phyloP scores from a whole-genome alignment of 2,113 vertebrate species.

The Tyto alba region DNA sequence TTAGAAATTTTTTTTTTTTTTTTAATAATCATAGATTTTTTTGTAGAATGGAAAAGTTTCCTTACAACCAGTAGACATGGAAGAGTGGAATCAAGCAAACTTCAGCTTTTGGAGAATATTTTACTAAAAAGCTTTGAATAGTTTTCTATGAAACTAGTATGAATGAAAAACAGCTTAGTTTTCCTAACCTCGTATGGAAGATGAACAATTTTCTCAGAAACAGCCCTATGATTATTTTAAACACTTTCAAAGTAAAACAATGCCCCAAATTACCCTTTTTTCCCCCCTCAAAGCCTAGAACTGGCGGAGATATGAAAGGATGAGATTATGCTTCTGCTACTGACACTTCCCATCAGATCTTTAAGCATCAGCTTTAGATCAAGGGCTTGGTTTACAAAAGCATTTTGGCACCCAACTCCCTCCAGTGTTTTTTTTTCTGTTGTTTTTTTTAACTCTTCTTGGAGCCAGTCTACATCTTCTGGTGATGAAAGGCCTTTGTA shows the following conservation, averaged over 20 bases:
- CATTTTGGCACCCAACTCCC: conserved; percentile 12
- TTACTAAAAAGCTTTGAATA: background rate
- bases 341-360: conserved; percentile 61
- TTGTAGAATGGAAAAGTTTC: background rate
- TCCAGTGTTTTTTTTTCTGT: background rate
- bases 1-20: background rate
- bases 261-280: background rate
- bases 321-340: conserved; percentile 18
- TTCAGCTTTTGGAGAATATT: background rate
- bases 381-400: conserved; percentile 46
- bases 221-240: background rate
- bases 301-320: conserved; percentile 48
- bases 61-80: fast-evolving
- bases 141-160: background rate
- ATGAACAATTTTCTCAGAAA: background rate
- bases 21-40: background rate
- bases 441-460: background rate
- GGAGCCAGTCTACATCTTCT: background rate
- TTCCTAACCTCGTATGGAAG: background rate
- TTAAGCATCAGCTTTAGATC: conserved; percentile 41
- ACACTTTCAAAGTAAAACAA: conserved; percentile 12
- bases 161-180: background rate
- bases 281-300: background rate
- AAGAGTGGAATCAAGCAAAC: background rate
- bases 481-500: background rate